phyloP scores from a whole-genome alignment of 1,140 invertebrate genomes.

The honey bee (Apis mellifera) region DNA sequence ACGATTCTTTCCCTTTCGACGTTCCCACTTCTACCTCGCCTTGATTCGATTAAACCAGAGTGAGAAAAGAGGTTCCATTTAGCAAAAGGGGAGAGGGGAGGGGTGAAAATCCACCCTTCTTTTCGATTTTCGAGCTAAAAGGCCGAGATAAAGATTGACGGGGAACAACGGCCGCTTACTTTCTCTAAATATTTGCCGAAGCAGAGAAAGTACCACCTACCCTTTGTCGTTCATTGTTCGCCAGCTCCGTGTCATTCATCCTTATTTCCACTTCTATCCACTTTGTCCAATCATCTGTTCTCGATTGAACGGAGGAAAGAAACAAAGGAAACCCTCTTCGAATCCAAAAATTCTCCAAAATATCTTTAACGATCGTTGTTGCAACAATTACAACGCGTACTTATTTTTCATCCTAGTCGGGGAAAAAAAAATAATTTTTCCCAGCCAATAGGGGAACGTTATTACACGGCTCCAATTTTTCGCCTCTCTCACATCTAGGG shows the following conservation, averaged over 20 bases:
- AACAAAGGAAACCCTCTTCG: neutral
- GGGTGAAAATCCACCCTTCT: neutral
- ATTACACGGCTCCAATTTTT: constrained; percentile 30
- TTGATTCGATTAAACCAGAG: constrained; percentile 14
- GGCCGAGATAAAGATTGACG: constrained; percentile 41
- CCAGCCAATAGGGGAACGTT: constrained; percentile 23
- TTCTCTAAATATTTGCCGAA: constrained; percentile 34
- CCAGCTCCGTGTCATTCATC: constrained; percentile 11
- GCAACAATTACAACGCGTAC: too few species aligned
- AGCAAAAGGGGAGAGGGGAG: too few species aligned
- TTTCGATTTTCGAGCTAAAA: neutral
- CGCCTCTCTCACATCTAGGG: neutral
- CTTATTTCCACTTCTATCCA: constrained; percentile 5
- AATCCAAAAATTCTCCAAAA: too few species aligned
- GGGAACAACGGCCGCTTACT: constrained; percentile 22
- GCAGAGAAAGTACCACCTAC: neutral
- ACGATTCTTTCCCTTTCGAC: neutral
- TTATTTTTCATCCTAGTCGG: too few species aligned
- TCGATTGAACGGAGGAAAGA: neutral
- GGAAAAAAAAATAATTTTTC: constrained; percentile 4
- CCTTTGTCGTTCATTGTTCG: neutral
- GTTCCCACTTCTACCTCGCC: neutral
- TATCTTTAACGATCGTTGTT: too few species aligned
- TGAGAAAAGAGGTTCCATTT: constrained; percentile 18
- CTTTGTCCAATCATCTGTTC: neutral